phyloP scores from a whole-genome alignment of 2,888 invertebrate species.

The Melanchra persicariae region DNA sequence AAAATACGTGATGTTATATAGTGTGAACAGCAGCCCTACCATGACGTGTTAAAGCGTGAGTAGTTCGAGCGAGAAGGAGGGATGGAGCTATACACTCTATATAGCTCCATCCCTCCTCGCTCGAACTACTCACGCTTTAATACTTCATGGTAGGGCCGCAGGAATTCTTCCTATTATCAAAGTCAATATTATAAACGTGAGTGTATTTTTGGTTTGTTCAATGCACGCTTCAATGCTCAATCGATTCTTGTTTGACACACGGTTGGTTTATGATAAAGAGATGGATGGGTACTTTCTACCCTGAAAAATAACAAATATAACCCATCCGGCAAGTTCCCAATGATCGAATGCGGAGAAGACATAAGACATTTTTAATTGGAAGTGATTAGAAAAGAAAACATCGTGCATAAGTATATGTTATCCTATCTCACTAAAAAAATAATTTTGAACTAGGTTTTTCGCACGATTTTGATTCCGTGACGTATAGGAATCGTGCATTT shows the following conservation, averaged over 20 bases:
- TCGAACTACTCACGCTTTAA: no score
- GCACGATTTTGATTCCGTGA: no score
- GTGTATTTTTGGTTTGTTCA: conserved; percentile 20
- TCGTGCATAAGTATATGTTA: no score
- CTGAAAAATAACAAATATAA: not conserved
- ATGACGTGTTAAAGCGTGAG: no score
- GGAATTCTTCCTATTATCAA: conserved; percentile 5
- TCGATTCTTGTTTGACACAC: conserved; percentile 12
- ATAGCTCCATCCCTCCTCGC: no score
- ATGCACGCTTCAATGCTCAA: not conserved
- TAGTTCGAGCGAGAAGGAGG: no score
- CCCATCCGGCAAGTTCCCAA: not conserved
- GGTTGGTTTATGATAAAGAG: conserved; percentile 25
- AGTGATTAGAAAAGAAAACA: not conserved
- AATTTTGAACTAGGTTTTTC: no score
- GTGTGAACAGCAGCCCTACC: no score
- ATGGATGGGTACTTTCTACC: conserved; percentile 5
- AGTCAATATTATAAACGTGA: conserved; percentile 16
- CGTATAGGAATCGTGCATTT: no score
- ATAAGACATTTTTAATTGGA: not conserved
- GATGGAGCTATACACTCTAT: no score
- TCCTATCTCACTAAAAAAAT: no score
- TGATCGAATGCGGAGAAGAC: not conserved
- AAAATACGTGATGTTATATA: not conserved
- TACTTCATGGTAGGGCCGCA: no score